phyloP scores from a whole-genome alignment of 2,113 vertebrate species.

The Mola mola region DNA sequence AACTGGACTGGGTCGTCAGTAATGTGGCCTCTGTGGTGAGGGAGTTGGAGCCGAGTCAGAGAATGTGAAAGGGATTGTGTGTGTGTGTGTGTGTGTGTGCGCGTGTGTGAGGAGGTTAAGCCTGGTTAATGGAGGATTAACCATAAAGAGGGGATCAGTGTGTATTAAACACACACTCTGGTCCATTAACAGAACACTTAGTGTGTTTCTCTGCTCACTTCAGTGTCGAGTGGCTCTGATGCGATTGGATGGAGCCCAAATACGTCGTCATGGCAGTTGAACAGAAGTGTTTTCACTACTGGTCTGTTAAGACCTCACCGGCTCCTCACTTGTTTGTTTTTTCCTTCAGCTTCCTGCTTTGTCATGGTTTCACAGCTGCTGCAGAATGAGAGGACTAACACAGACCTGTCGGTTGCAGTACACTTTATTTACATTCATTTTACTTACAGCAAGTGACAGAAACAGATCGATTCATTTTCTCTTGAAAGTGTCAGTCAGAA shows the following conservation, averaged over 20 bases:
- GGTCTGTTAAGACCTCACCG: conserved; percentile 3
- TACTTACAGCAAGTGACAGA: too few relatives aligned
- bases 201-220: conserved; percentile 37
- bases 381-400: background rate
- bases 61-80: conserved; percentile 15
- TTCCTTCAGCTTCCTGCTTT: conserved; percentile 3
- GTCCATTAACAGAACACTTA: conserved; percentile 43
- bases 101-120: conserved; percentile 12
- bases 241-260: conserved; percentile 20
- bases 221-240: background rate
- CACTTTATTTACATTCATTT: too few relatives aligned
- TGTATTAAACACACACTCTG: conserved; percentile 60
- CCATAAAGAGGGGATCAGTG: conserved; percentile 51
- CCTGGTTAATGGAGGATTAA: conserved; percentile 63
- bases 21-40: too few relatives aligned
- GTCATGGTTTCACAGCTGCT: conserved; percentile 11
- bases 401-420: too few relatives aligned
- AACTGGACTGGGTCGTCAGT: too few relatives aligned
- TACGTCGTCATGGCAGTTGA: conserved; percentile 10
- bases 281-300: conserved; percentile 20
- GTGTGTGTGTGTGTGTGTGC: conserved; percentile 19
- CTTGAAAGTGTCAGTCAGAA: too few relatives aligned
- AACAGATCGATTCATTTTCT: too few relatives aligned
- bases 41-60: too few relatives aligned
- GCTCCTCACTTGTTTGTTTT: too few relatives aligned